Percentiles rank a stretch among this genome's conserved stretches.
Conservation (phyloP, 2,797 vertebrate species). For the Pitangus sulphuratus region DNA sequence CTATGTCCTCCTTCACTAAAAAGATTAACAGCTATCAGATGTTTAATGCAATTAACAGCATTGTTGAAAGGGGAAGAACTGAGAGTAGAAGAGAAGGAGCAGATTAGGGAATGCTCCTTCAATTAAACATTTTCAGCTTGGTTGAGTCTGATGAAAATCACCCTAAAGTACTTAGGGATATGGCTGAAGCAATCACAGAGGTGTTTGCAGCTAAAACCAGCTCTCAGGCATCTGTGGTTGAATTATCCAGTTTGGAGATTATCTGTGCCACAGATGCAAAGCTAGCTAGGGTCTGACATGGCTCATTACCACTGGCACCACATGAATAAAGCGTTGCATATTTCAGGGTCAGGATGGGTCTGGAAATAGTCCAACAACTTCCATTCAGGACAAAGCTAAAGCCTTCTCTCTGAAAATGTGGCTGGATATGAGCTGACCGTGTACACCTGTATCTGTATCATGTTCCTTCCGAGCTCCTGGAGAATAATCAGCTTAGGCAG, state of each 20-base stretch:
- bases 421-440: neutral
- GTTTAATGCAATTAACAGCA: neutral
- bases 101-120: neutral
- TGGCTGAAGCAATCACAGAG: neutral
- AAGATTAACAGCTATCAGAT: neutral
- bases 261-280: constrained; percentile 3
- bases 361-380: neutral
- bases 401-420: neutral
- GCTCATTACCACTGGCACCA: neutral
- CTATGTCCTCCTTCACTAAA: neutral
- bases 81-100: neutral
- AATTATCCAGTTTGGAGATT: constrained; percentile 4
- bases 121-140: constrained; percentile 2
- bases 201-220: neutral
- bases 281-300: neutral
- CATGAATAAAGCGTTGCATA: neutral
- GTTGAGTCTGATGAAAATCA: neutral
- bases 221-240: neutral
- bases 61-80: neutral
- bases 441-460: neutral
- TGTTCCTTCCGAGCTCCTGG: neutral
- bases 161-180: neutral
- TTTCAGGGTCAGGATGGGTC: neutral
- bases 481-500: neutral
- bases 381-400: neutral